Conservation (phyloP, 2,797 vertebrate genomes). For the Malurus leucopterus region DNA sequence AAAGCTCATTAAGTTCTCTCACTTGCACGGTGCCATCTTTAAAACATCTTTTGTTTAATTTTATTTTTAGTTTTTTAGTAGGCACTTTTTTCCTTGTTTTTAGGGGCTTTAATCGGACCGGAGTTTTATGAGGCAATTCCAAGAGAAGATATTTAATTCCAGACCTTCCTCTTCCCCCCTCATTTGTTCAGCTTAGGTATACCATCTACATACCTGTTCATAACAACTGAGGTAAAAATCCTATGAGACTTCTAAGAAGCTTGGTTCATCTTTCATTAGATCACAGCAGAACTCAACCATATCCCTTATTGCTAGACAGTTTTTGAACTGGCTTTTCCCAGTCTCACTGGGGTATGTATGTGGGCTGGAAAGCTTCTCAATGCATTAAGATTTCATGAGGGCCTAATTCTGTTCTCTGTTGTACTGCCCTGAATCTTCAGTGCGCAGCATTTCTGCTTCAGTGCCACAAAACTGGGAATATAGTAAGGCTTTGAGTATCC, state of each 20-base stretch:
- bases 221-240: constrained; percentile 32
- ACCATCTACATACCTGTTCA: constrained; percentile 14
- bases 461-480: neutral
- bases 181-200: constrained; percentile 12
- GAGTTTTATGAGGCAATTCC: neutral
- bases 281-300: constrained; percentile 51
- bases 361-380: constrained; percentile 39
- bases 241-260: constrained; percentile 17
- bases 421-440: constrained; percentile 2
- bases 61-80: neutral
- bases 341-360: constrained; percentile 27
- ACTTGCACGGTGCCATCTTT: neutral
- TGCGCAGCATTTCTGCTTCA: neutral
- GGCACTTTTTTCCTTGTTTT: neutral
- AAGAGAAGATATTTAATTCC: neutral
- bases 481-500: neutral
- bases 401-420: constrained; percentile 35
- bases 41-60: constrained; percentile 1
- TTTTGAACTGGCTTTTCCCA: constrained; percentile 42
- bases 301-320: constrained; percentile 2
- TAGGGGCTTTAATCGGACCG: neutral
- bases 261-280: constrained; percentile 51
- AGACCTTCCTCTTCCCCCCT: neutral
- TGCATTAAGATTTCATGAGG: constrained; percentile 53
- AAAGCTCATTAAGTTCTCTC: constrained; percentile 3